Evolutionary conservation across 2,888 invertebrate species (phyloP).

Genomic region (Apamea anceps): DNA sequence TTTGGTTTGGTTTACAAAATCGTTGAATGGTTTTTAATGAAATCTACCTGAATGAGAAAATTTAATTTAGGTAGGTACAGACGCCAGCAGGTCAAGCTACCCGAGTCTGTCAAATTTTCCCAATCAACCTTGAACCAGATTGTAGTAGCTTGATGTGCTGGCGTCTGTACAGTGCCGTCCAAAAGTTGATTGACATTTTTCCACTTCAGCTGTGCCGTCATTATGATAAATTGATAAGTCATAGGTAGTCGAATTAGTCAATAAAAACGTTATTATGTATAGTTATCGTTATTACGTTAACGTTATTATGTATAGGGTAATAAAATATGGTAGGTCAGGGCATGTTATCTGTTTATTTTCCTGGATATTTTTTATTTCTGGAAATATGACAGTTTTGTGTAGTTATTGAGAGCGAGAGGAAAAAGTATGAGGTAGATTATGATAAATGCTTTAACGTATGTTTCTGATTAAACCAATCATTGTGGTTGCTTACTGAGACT

Average conservation of each 20-base stretch:
- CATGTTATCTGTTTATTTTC: neutral
- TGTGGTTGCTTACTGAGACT: neutral
- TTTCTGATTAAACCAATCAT: neutral
- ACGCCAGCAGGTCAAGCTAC: too few species aligned
- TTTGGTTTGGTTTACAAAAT: constrained; percentile 10
- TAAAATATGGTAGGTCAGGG: neutral
- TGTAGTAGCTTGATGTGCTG: too few species aligned
- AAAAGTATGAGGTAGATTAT: neutral
- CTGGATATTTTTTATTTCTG: neutral
- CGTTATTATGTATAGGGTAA: neutral
- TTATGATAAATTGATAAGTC: neutral
- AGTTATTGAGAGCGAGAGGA: too few species aligned
- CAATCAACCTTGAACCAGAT: too few species aligned
- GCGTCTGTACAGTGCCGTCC: too few species aligned
- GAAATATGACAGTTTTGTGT: neutral
- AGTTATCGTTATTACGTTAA: too few species aligned
- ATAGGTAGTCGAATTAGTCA: neutral
- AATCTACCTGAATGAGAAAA: constrained; percentile 7
- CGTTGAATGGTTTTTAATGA: constrained; percentile 26
- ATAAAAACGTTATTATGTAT: neutral
- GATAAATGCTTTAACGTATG: too few species aligned
- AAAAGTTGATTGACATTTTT: neutral
- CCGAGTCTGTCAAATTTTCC: too few species aligned
- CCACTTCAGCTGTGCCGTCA: neutral
- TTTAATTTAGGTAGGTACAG: neutral